These are phyloP conservation scores for Epinephelus malabaricus DNA, from an alignment of 2,797 vertebrate species.

Conservation along the genomic window DNA sequence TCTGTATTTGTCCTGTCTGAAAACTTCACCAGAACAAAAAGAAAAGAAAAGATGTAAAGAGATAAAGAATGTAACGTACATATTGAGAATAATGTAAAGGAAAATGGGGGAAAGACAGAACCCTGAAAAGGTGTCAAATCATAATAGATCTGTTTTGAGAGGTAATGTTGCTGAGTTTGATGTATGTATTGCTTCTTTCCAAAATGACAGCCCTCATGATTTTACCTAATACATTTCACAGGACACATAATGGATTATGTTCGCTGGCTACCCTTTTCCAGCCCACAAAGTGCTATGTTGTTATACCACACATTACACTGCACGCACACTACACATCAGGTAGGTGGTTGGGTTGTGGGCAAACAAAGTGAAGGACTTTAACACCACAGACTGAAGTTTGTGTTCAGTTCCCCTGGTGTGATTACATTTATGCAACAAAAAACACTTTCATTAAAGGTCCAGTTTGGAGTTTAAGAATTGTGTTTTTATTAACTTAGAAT, in stretches of 20 bases:
- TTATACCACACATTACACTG: not conserved
- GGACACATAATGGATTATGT: not conserved
- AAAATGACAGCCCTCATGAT: not conserved
- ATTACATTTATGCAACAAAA: no score
- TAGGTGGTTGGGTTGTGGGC: no score
- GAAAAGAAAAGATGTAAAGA: not conserved
- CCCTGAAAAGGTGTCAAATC: not conserved
- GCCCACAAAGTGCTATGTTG: not conserved
- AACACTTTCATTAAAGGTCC: no score
- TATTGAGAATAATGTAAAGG: not conserved
- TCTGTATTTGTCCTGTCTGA: not conserved
- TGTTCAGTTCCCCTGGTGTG: no score
- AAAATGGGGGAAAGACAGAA: not conserved
- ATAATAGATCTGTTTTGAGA: not conserved
- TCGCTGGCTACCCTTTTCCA: not conserved
- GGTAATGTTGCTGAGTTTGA: not conserved
- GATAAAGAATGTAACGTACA: not conserved
- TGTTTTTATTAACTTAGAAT: no score
- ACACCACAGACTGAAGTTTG: not conserved
- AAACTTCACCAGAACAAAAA: not conserved
- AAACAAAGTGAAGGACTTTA: not conserved
- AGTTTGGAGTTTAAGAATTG: no score
- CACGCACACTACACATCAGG: no score
- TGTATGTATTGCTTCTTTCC: no score
- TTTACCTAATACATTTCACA: no score